Evolutionary conservation across 1,140 invertebrate genomes (phyloP).

Genomic region (Drosophila novamexicana): DNA sequence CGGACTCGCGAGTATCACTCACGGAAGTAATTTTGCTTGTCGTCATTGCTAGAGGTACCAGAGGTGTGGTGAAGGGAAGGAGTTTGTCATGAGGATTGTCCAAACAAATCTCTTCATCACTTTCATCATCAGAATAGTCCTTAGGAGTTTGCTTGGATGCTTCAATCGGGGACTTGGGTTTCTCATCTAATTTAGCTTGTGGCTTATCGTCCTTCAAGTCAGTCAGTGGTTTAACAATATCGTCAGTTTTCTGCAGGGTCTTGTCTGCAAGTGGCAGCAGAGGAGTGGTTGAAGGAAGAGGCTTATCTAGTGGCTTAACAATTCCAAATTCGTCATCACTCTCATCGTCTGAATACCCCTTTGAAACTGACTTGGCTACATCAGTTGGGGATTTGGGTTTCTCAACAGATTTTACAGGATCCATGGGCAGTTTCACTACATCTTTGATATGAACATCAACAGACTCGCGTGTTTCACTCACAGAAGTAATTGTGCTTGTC

Average conservation of each 20-base stretch:
- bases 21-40: conserved; percentile 8
- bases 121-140: too few species aligned
- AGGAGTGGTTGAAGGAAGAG: not conserved
- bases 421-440: too few species aligned
- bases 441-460: conserved; percentile 5
- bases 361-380: not conserved
- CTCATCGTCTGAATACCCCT: conserved; percentile 23
- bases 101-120: too few species aligned
- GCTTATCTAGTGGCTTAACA: not conserved
- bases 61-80: not conserved
- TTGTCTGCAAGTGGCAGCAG: not conserved
- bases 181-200: too few species aligned
- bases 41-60: not conserved
- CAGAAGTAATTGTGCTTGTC: conserved; percentile 8
- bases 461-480: not conserved
- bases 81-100: too few species aligned
- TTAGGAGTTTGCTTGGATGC: too few species aligned
- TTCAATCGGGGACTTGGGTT: too few species aligned
- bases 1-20: not conserved
- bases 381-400: conserved; percentile 27
- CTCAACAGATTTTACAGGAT: conserved; percentile 5
- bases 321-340: conserved; percentile 10
- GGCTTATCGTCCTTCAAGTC: too few species aligned
- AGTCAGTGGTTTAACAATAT: too few species aligned
- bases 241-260: too few species aligned